A percentile compares a stretch with the other conserved stretches of the same genome.
Conservation (phyloP, 2,888 invertebrate genomes). For the Nemapogon koenigi region DNA sequence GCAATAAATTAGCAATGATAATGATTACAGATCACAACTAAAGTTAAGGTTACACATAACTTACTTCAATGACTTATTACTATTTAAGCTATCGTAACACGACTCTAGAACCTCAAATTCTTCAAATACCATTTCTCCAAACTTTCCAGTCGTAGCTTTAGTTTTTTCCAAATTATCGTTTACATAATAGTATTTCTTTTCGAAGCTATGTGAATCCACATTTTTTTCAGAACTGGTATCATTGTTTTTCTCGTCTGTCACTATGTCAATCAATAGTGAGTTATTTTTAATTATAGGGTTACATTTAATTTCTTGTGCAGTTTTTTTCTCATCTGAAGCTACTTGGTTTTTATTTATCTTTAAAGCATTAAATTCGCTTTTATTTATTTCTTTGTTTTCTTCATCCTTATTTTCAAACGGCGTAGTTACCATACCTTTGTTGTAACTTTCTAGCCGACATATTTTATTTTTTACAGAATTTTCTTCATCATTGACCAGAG, state of each 20-base stretch:
- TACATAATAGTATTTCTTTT: constrained; percentile 68
- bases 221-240: constrained; percentile 26
- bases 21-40: constrained; percentile 56
- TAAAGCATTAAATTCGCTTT: constrained; percentile 38
- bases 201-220: constrained; percentile 41
- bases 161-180: constrained; percentile 65
- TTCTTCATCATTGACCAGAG: constrained; percentile 46
- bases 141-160: constrained; percentile 65
- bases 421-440: constrained; percentile 48
- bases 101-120: constrained; percentile 76
- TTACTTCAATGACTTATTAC: constrained; percentile 56
- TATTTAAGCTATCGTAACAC: constrained; percentile 66
- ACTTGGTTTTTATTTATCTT: not conserved
- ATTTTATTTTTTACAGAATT: constrained; percentile 61
- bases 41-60: constrained; percentile 29
- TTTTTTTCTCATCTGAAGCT: not conserved
- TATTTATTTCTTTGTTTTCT: constrained; percentile 27
- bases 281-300: constrained; percentile 6
- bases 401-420: constrained; percentile 45
- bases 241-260: constrained; percentile 7
- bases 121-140: constrained; percentile 87
- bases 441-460: constrained; percentile 56
- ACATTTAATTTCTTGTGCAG: constrained; percentile 21
- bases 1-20: constrained; percentile 49
- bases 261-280: not conserved